These are phyloP conservation scores for Meleagris gallopavo DNA, from an alignment of 2,113 vertebrate species.

Conservation along the genomic window DNA sequence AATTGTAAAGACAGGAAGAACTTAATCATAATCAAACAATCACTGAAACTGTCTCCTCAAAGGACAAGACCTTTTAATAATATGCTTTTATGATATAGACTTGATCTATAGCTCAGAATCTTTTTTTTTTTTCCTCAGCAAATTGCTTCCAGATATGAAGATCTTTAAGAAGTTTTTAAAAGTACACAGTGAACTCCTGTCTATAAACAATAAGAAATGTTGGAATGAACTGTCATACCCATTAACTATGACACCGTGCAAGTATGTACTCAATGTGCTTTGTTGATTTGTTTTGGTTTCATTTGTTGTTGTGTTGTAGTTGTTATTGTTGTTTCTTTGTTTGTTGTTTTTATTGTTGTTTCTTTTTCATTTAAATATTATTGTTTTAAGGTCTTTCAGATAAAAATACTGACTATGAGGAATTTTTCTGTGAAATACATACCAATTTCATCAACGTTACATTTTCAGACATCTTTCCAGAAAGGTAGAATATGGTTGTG, in stretches of 20 bases:
- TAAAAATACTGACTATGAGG: neutral
- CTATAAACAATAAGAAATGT: neutral
- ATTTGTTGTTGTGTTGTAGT: neutral
- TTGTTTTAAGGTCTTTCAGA: neutral
- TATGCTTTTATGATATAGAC: neutral
- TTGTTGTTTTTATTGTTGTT: neutral
- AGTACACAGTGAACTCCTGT: neutral
- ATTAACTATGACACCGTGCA: neutral
- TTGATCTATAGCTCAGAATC: neutral
- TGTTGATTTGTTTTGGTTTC: neutral
- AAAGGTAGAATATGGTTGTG: neutral
- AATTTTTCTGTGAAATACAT: neutral
- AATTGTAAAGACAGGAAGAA: neutral
- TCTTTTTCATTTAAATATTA: neutral
- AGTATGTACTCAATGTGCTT: neutral
- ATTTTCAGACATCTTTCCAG: fast-evolving
- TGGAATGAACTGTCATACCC: neutral
- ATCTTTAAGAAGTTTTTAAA: neutral
- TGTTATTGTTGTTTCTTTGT: neutral
- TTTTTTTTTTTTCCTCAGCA: neutral
- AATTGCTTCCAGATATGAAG: neutral
- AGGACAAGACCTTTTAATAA: neutral
- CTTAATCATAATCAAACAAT: neutral
- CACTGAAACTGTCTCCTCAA: neutral
- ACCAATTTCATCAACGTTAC: neutral